Percentiles rank a stretch among this genome's conserved stretches.
These are phyloP conservation scores for Acanthurus lineatus DNA, from an alignment of 2,797 vertebrate genomes.

Conservation along the genomic window DNA sequence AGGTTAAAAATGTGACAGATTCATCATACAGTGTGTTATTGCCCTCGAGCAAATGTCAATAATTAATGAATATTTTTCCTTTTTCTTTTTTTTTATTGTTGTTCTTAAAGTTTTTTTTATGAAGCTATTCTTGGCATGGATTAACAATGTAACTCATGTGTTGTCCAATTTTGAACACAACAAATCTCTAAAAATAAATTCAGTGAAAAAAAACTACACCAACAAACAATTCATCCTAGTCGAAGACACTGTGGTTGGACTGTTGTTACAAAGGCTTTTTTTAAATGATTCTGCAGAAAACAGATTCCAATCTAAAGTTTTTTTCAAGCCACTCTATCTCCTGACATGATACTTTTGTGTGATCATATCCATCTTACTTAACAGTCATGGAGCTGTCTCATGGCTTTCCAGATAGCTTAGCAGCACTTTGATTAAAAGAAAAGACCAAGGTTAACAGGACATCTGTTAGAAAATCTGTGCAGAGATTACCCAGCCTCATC, in stretches of 20 bases:
- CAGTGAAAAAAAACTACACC: not conserved
- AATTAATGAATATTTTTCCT: not conserved
- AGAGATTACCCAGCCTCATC: conserved; percentile 82
- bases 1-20: not conserved
- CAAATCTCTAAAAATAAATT: not conserved
- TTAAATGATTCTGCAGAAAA: not conserved
- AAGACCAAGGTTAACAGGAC: conserved; percentile 78
- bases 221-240: not conserved
- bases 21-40: not conserved
- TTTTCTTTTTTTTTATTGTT: not conserved
- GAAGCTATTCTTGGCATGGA: not conserved
- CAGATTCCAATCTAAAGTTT: conserved; percentile 4
- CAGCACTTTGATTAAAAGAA: conserved; percentile 86
- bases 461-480: conserved; percentile 84
- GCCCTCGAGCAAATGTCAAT: not conserved
- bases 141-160: not conserved
- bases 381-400: conserved; percentile 49
- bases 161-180: not conserved
- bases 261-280: not conserved
- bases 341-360: conserved; percentile 26
- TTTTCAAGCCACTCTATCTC: conserved; percentile 9
- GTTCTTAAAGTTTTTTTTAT: not conserved
- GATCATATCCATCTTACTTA: conserved; percentile 62
- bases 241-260: not conserved
- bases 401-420: conserved; percentile 80